Percentiles rank a stretch among this genome's conserved stretches.
These are phyloP conservation scores for Amblyjoppa proteus DNA, from an alignment of 2,888 invertebrate genomes.

Conservation along the genomic window DNA sequence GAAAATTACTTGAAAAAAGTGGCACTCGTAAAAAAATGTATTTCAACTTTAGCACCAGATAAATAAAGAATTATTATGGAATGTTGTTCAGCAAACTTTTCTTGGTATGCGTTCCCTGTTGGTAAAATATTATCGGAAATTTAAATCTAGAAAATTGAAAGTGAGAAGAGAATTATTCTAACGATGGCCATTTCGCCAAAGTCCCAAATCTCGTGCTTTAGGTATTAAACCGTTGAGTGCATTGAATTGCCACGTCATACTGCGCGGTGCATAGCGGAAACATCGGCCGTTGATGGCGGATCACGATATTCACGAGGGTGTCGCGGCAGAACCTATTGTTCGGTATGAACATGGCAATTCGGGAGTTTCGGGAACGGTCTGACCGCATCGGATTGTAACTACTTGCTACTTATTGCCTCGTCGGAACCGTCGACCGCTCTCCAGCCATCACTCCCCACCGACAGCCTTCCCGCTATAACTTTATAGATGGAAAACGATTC, in stretches of 20 bases:
- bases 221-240: not conserved
- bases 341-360: not conserved
- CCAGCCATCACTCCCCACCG: not conserved
- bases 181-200: no score
- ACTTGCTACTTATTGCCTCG: slow-evolving; percentile 38
- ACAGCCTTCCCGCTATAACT: not conserved
- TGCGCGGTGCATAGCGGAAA: not conserved
- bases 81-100: not conserved
- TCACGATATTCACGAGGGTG: not conserved
- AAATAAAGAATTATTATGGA: not conserved
- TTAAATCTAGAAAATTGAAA: not conserved
- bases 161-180: no score
- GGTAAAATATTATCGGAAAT: not conserved
- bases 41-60: no score
- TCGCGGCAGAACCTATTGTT: not conserved
- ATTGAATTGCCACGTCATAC: not conserved
- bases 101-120: not conserved
- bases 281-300: not conserved
- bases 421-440: not conserved
- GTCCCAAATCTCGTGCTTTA: not conserved
- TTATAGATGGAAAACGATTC: not conserved
- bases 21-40: no score
- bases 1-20: not conserved
- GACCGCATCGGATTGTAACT: slow-evolving; percentile 50
- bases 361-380: slow-evolving; percentile 13